phyloP scores from a whole-genome alignment of 2,797 vertebrate genomes.

The Sus cebifrons region DNA sequence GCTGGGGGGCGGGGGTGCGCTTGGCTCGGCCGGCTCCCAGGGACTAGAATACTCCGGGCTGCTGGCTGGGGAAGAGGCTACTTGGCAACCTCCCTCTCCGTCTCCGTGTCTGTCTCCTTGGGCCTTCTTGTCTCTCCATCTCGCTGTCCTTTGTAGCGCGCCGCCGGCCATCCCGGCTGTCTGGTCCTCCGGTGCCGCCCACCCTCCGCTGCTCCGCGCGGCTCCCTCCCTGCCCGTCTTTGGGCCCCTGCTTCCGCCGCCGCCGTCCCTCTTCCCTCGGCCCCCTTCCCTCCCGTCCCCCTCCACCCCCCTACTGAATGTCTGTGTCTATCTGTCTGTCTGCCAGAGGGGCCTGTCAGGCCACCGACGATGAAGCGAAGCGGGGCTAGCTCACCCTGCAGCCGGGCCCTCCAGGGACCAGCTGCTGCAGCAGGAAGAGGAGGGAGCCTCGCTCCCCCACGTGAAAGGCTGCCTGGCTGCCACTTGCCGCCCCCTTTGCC shows the following conservation, averaged over 20 bases:
- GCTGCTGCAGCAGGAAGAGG: slow-evolving; percentile 60
- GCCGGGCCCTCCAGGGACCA: slow-evolving; percentile 55
- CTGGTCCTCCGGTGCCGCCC: slow-evolving; percentile 33
- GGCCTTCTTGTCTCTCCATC: slow-evolving; percentile 76
- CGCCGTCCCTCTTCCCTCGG: neutral
- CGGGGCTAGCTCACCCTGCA: slow-evolving; percentile 77
- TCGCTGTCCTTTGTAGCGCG: slow-evolving; percentile 68
- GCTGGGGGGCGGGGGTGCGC: slow-evolving; percentile 48
- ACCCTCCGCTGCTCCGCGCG: neutral
- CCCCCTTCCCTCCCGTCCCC: neutral
- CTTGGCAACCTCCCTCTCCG: slow-evolving; percentile 69
- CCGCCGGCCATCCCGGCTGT: slow-evolving; percentile 66
- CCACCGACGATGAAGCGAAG: slow-evolving; percentile 68
- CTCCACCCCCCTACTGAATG: neutral
- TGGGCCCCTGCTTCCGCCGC: slow-evolving; percentile 19
- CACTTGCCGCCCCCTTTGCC: neutral
- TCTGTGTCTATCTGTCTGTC: slow-evolving; percentile 69
- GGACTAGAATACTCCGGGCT: slow-evolving; percentile 17
- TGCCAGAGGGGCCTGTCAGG: slow-evolving; percentile 74
- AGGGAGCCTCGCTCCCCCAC: slow-evolving; percentile 44
- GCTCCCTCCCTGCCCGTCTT: neutral
- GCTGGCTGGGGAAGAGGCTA: slow-evolving; percentile 72
- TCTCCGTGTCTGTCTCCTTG: slow-evolving; percentile 76
- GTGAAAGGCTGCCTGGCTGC: neutral
- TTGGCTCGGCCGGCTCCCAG: slow-evolving; percentile 57